Evolutionary conservation across 2,113 vertebrate species (phyloP), one percentile per base, ranked within the genome.

Genomic region (Lepisosteus oculatus): DNA sequence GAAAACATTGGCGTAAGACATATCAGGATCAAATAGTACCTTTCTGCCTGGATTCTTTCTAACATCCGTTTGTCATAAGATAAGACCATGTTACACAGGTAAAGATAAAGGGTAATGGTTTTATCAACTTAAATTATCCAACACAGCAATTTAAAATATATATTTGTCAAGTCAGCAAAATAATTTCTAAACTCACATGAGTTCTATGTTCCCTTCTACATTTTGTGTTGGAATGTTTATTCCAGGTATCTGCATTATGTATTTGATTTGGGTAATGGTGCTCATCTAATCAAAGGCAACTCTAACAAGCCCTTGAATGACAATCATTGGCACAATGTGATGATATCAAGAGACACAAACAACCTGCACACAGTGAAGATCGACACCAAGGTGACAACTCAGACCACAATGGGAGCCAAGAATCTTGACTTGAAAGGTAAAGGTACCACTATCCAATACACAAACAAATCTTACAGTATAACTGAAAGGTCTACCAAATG

Each of bases 261-360:
- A 41, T 98, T 97, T 76, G 96, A 99, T 76, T 89, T 99, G 89
- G 97, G 97, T 67, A 99, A 98, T 0, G 97, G 97, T 84, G 95
- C 96, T 65, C 95, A 97, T 80, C 91, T 99, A 76, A 98, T 99
- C 85, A 98, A 98, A 87, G 97, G 96, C 74, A 98, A 97, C 86
- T 98, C 96, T 63, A 98, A 97, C 80, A 98, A 97, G 79, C 95
- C 95, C 45, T 90, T 99, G 72, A 99, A 97, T 12, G 97, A 99
- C 90, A 98, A 98, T 87, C 94, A 98, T 77, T 99, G 97, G 97
- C 97, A 99, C 80, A 98, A 96, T 4, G 96, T 99, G 67, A 95
- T 99, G 86, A 97, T 99, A 83, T 99, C 97, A 45, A 89, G 96
- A 80, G 97, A 99, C 83, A 95, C 94, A 76, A 98, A 94, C 91